phyloP scores from a whole-genome alignment of 2,797 vertebrate genomes.

The Steatocranus sp. region DNA sequence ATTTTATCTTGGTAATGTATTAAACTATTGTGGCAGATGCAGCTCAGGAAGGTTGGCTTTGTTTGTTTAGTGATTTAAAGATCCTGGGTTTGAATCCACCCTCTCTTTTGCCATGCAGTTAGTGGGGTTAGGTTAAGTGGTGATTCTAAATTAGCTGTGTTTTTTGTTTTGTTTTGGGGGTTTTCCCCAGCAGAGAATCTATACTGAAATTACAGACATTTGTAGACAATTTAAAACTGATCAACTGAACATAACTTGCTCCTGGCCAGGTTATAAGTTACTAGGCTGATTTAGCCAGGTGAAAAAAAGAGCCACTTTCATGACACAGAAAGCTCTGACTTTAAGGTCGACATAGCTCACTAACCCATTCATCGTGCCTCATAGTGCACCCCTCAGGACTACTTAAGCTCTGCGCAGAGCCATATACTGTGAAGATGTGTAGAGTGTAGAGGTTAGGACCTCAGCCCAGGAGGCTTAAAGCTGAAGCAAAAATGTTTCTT shows the following conservation, averaged over 20 bases:
- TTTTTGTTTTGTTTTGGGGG: neutral
- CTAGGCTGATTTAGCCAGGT: neutral
- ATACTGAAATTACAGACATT: neutral
- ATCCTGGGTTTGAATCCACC: neutral
- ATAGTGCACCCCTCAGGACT: neutral
- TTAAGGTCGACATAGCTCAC: neutral
- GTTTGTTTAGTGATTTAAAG: neutral
- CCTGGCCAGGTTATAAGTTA: neutral
- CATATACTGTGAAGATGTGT: neutral
- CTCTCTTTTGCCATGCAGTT: neutral
- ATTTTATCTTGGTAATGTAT: constrained; percentile 19
- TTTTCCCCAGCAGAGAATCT: neutral
- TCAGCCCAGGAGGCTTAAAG: neutral
- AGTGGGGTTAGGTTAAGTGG: neutral
- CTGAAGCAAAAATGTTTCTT: neutral
- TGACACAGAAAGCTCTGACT: neutral
- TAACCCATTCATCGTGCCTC: neutral
- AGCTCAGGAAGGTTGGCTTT: neutral
- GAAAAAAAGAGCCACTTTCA: neutral
- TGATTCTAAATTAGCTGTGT: neutral
- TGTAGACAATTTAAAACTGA: neutral
- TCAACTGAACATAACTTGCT: neutral
- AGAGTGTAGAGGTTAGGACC: neutral
- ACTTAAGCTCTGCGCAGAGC: neutral
- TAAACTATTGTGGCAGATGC: neutral